These are phyloP conservation scores for Coryphaenoides rupestris DNA, from an alignment of 2,113 vertebrate species.

Conservation along the genomic window DNA sequence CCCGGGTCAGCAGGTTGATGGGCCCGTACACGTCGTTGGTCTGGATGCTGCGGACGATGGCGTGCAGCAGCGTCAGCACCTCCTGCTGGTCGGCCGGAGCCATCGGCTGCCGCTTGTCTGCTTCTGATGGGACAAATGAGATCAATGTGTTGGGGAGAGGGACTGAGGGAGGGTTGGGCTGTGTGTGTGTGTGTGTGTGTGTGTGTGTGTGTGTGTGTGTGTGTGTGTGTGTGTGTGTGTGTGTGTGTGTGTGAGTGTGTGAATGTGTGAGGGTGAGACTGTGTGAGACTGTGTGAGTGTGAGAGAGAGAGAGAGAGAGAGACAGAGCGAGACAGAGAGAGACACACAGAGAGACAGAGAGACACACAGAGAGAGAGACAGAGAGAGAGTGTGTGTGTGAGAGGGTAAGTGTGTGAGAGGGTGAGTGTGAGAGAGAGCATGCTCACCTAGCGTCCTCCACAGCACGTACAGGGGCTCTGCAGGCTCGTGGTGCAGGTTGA, in stretches of 20 bases:
- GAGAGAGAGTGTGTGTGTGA: too few relatives aligned
- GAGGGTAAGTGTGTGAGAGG: neutral
- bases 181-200: neutral
- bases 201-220: neutral
- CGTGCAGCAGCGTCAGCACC: conserved; percentile 81
- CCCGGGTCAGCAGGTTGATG: conserved; percentile 79
- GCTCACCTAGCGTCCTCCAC: conserved; percentile 92
- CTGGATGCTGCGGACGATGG: conserved; percentile 86
- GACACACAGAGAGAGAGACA: neutral
- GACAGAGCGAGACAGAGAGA: too few relatives aligned
- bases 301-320: too few relatives aligned
- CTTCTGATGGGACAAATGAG: conserved; percentile 39
- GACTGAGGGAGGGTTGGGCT: too few relatives aligned
- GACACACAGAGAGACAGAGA: too few relatives aligned
- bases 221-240: neutral
- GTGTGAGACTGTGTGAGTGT: neutral
- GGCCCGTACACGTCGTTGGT: conserved; percentile 89
- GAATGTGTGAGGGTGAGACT: neutral
- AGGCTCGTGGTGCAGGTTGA: conserved; percentile 90
- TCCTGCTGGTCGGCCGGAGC: conserved; percentile 80
- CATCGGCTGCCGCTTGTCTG: conserved; percentile 76
- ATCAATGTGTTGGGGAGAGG: neutral
- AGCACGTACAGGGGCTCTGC: conserved; percentile 87
- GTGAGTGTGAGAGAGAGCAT: neutral
- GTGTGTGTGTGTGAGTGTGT: neutral